These are phyloP conservation scores for Percopsis transmontana DNA, from an alignment of 2,113 vertebrate species.

Conservation along the genomic window DNA sequence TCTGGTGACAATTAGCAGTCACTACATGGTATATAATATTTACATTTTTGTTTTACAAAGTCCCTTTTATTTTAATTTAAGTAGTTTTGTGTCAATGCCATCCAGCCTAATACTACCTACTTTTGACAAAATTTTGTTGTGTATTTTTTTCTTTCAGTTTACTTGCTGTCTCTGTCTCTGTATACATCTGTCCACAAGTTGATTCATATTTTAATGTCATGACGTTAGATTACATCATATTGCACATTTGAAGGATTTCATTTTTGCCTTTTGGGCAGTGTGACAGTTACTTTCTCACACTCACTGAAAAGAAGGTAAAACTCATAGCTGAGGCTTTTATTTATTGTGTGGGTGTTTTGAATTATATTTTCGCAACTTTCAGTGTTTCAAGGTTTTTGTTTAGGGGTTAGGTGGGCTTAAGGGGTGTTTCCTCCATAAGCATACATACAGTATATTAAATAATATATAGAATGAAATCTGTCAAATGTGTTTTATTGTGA, in stretches of 20 bases:
- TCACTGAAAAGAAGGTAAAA: too few species aligned
- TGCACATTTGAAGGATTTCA: neutral
- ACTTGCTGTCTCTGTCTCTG: neutral
- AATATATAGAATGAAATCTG: neutral
- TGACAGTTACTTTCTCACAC: too few species aligned
- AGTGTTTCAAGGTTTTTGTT: too few species aligned
- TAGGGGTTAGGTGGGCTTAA: too few species aligned
- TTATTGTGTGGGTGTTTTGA: too few species aligned
- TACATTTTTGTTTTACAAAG: too few species aligned
- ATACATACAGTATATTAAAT: too few species aligned
- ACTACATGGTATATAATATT: neutral
- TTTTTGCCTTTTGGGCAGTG: neutral
- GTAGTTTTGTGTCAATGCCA: neutral
- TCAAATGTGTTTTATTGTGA: neutral
- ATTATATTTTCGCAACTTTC: too few species aligned
- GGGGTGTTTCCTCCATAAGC: too few species aligned
- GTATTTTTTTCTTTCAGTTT: neutral
- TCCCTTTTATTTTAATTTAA: neutral
- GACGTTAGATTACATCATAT: neutral
- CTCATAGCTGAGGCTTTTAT: too few species aligned
- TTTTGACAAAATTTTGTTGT: neutral
- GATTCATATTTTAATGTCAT: neutral
- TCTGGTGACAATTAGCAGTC: neutral
- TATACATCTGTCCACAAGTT: neutral
- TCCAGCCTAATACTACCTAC: neutral